Evolutionary conservation across 2,888 invertebrate species (phyloP), one percentile per base, ranked within the genome.

Genomic region (Chrysomela aeneicollis): DNA sequence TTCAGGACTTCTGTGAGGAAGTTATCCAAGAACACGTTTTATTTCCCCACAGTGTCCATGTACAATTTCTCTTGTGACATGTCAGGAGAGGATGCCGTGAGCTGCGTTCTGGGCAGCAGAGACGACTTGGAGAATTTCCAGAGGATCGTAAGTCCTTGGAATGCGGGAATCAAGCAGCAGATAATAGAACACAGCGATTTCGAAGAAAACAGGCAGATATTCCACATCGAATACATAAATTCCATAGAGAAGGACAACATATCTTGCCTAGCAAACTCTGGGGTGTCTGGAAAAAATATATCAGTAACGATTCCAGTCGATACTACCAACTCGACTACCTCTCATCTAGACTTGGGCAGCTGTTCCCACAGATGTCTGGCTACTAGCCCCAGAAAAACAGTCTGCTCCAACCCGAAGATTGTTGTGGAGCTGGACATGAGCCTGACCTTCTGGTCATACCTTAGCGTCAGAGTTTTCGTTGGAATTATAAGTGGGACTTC

Each of bases 401-500:
- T 91, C 18, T 91, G 91, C 76, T 84, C 85, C 2, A 90, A 91
- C 76, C 77, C 77, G 50, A 84, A 88, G 66, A 85, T 84, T 68
- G 83, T 85, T 35, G 83, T 88, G 18, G 90, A 90, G 75, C 82
- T 88, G 66, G 88, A 92, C 76, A 86, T 89, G 15, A 79, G 82
- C 1, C 81, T 91, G 61, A 92, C 92, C 0, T 92, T 92, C 79
- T 92, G 92, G 91, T 77, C 88, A 0, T 92, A 92, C 78, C 84
- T 91, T 32, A 85, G 84, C 50, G 87, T 91, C 69, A 83, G 88
- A 46, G 87, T 87, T 5, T 85, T 87, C 74, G 84, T 87, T 75
- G 89, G 89, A 18, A 89, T 91, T 64, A 89, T 91, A 64, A 87
- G 90, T 46, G 91, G 92, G 0, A 92, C 92, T 1, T 88, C 90